Conservation (phyloP, 2,888 invertebrate species). For the Agriotes lineatus region DNA sequence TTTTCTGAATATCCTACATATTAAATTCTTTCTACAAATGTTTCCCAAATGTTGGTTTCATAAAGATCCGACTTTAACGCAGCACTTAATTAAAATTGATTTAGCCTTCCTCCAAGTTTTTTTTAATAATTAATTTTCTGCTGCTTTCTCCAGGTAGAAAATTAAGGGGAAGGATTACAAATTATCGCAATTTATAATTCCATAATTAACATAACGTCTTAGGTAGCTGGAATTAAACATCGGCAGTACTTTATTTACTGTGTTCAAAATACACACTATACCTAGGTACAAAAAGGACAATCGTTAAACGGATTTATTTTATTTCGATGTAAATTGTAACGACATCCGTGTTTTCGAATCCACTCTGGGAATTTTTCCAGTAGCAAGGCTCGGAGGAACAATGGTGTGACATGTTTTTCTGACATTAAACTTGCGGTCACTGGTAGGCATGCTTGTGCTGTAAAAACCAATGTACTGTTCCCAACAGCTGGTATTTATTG, state of each 20-base stretch:
- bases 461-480: slow-evolving; percentile 28
- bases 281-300: no score
- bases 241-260: slow-evolving; percentile 15
- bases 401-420: slow-evolving; percentile 3
- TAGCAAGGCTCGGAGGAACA: not conserved
- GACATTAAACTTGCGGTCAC: slow-evolving; percentile 19
- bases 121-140: slow-evolving; percentile 21
- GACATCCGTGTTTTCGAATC: not conserved
- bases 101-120: not conserved
- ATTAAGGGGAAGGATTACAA: slow-evolving; percentile 29
- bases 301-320: slow-evolving; percentile 5
- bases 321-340: no score
- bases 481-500: slow-evolving; percentile 34
- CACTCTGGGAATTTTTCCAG: not conserved
- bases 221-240: slow-evolving; percentile 3
- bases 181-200: slow-evolving; percentile 24
- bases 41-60: no score
- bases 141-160: slow-evolving; percentile 21
- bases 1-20: no score
- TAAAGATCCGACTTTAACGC: no score
- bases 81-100: not conserved
- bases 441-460: slow-evolving; percentile 4
- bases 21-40: no score
- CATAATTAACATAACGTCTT: slow-evolving; percentile 21
- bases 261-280: slow-evolving; percentile 15